Base-by-base conservation (phyloP, 2,113 vertebrate genomes). In the Ellobius talpinus region DNA sequence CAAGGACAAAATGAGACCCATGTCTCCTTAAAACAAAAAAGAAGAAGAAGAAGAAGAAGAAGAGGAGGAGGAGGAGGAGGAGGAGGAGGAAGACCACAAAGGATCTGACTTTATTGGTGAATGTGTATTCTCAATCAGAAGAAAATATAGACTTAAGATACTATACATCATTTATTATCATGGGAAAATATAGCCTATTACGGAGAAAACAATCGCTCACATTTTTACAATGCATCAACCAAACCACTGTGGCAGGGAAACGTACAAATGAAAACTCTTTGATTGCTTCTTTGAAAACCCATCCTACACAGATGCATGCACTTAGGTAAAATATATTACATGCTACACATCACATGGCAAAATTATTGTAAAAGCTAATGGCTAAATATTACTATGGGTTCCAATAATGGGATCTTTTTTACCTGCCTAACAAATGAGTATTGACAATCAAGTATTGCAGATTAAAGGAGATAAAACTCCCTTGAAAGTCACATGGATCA, bases 211-310 rank as follows among this genome's bases (percentile, higher is more conserved):
- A 61, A 52, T 31, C 42, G 47, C 17, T 94, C 7, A 29, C 29
- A 86, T 76, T 93, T 94, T 79, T 63, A 87, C n/a, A 14, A 70
- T 45, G 70, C 87, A 90, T 85, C 17, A 79, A 33, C n/a, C 68
- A 1, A 78, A 79, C 21, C 36, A 77, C 50, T 42, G 24, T 2
- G 12, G 9, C 76, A 19, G 13, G 66, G 26, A n/a, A 90, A 88
- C 78, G 13, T 19, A 33, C 14, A 66, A 45, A 47, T 24, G 45
- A 33, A 86, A 29, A 45, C 50, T 91, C 81, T 63, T 11, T 87
- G 52, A 97, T 58, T 74, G 24, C 26, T 16, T 55, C 81, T 82
- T 87, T 50, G 45, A 26, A 94, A 94, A 52, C 89, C 52, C 16
- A 85, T 26, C 45, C 45, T 47, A 14, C 77, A 89, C 16, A 78